Conservation (phyloP, 2,888 invertebrate species). For the Amphipoea lucens region DNA sequence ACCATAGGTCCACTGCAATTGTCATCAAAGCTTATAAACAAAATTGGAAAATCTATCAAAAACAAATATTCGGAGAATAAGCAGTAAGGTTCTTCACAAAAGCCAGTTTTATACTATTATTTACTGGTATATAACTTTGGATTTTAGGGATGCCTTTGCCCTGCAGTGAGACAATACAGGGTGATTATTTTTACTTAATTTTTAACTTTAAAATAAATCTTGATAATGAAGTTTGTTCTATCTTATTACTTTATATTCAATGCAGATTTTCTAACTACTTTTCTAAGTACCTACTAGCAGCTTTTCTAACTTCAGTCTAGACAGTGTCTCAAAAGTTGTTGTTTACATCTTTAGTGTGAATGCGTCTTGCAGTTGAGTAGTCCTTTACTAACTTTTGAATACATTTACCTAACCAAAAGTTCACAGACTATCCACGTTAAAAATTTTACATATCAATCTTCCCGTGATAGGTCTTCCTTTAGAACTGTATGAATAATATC, state of each 20-base stretch:
- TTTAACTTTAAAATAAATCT: background rate
- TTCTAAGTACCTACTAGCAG: background rate
- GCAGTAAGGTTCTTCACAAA: background rate
- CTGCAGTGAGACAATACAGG: too few species aligned
- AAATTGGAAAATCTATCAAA: background rate
- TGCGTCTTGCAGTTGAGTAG: conserved; percentile 19
- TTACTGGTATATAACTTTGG: background rate
- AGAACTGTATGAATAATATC: conserved; percentile 38
- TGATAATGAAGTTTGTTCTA: conserved; percentile 12
- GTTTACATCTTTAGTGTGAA: conserved; percentile 24
- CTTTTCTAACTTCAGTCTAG: conserved; percentile 48
- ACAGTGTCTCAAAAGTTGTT: conserved; percentile 42
- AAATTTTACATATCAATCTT: conserved; percentile 35
- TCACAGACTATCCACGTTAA: conserved; percentile 14
- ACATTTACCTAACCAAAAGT: conserved; percentile 20
- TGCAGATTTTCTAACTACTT: conserved; percentile 11
- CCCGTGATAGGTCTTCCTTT: conserved; percentile 17
- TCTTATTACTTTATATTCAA: conserved; percentile 22
- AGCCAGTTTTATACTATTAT: background rate
- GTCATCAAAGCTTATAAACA: background rate
- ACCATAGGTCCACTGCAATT: background rate
- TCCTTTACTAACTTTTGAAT: conserved; percentile 31
- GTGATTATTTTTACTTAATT: too few species aligned
- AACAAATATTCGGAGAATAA: background rate
- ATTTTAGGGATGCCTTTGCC: too few species aligned